Evolutionary conservation across 2,888 invertebrate genomes (phyloP), one percentile per base, ranked within the genome.

Genomic region (Cosmopolites sordidus): DNA sequence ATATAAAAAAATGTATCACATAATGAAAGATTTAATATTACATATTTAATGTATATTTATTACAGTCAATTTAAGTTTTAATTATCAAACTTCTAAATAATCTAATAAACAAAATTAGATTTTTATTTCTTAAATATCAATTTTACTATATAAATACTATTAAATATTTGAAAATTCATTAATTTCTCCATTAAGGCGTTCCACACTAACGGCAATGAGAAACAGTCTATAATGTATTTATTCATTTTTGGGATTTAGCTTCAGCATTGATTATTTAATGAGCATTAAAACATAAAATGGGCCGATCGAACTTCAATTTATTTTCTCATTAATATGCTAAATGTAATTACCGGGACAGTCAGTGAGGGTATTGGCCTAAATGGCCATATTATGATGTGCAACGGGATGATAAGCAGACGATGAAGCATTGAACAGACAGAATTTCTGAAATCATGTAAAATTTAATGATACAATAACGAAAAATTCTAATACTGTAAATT

Each of bases 251-350:
- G 33, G 33, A 33, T 11, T 33, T 9, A 5, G 33, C 33, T 33
- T 11, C 11, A 33, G 5, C 33, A n/a, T n/a, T 41, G 50, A 61
- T 60, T 59, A 63, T 63, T 62, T 62, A 54, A 60, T 55, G 48
- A 53, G 60, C 55, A 59, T 62, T 62, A 61, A 58, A 60, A 64
- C 63, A 59, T 48, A 59, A 58, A 64, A 64, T 59, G 60, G 62
- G 64, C 59, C 62, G 65, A 67, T 67, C 65, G 64, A 64, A 66
- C 56, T 63, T 58, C 66, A 66, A 67, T 67, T 66, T 66, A 67
- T 66, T 66, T 66, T 64, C 65, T 63, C 66, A 67, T 67, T 65
- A 66, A 65, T 66, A 67, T 67, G 63, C 63, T 65, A 62, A 66
- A 67, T 65, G 66, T 66, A 66, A 67, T 67, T 66, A 66, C 52